These are phyloP conservation scores for Phengaris arion DNA, from an alignment of 2,888 invertebrate genomes.

Conservation along the genomic window DNA sequence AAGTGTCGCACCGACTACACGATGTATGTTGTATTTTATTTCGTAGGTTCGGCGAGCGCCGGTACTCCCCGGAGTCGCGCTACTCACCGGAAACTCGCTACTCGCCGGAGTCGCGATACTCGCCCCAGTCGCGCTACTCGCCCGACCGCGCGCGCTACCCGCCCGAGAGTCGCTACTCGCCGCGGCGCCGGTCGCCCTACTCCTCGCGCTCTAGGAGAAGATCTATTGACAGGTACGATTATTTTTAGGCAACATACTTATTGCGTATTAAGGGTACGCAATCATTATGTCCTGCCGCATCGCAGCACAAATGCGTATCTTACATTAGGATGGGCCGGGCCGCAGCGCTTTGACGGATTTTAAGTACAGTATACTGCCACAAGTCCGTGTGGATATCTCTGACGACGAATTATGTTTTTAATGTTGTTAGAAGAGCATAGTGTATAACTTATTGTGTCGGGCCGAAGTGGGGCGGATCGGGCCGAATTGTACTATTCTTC, in stretches of 20 bases:
- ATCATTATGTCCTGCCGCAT: no score
- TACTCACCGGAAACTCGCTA: slow-evolving; percentile 66
- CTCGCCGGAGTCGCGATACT: slow-evolving; percentile 69
- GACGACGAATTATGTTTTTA: no score
- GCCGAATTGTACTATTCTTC: no score
- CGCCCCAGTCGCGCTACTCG: slow-evolving; percentile 67
- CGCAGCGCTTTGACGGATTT: no score
- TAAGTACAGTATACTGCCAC: no score
- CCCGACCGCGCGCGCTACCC: slow-evolving; percentile 72
- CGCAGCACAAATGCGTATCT: no score
- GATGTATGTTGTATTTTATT: neutral
- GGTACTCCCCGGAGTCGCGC: slow-evolving; percentile 71
- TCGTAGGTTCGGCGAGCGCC: slow-evolving; percentile 48
- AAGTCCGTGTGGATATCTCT: no score
- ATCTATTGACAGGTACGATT: slow-evolving; percentile 56
- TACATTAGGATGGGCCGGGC: no score
- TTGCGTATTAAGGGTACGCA: no score
- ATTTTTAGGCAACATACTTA: neutral
- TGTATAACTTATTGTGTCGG: no score
- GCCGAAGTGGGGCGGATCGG: no score
- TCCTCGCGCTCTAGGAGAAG: slow-evolving; percentile 56
- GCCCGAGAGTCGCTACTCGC: slow-evolving; percentile 51
- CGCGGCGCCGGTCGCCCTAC: slow-evolving; percentile 53
- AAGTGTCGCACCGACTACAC: neutral
- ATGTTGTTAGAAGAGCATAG: no score